Conservation (phyloP, 2,113 vertebrate species). For the Erpornis zantholeuca region DNA sequence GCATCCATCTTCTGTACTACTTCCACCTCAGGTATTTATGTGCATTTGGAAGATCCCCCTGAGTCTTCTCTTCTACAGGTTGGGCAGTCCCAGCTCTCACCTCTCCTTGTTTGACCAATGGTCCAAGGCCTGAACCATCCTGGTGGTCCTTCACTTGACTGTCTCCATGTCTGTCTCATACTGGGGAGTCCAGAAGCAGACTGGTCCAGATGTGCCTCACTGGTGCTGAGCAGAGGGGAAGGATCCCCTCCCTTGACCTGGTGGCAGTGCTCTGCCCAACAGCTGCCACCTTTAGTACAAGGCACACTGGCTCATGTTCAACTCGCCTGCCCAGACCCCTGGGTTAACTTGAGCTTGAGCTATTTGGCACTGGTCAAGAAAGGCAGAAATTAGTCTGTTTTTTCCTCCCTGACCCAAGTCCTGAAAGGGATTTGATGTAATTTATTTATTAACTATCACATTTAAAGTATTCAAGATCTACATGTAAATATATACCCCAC, state of each 20-base stretch:
- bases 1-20: not conserved
- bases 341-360: not conserved
- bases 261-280: not conserved
- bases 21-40: not conserved
- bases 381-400: not conserved
- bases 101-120: not conserved
- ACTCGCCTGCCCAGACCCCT: not conserved
- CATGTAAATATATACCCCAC: not conserved
- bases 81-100: not conserved
- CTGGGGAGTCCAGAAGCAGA: not conserved
- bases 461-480: not conserved
- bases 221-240: not conserved
- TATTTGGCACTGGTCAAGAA: not conserved
- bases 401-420: not conserved
- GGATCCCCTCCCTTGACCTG: not conserved
- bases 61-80: not conserved
- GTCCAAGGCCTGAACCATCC: not conserved
- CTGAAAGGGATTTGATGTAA: not conserved
- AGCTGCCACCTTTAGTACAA: not conserved
- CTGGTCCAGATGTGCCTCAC: not conserved
- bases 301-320: not conserved
- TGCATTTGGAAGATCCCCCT: not conserved
- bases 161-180: not conserved
- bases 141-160: not conserved
- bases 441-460: not conserved